phyloP scores from a whole-genome alignment of 2,888 invertebrate species.

The Acholoe squamosa region DNA sequence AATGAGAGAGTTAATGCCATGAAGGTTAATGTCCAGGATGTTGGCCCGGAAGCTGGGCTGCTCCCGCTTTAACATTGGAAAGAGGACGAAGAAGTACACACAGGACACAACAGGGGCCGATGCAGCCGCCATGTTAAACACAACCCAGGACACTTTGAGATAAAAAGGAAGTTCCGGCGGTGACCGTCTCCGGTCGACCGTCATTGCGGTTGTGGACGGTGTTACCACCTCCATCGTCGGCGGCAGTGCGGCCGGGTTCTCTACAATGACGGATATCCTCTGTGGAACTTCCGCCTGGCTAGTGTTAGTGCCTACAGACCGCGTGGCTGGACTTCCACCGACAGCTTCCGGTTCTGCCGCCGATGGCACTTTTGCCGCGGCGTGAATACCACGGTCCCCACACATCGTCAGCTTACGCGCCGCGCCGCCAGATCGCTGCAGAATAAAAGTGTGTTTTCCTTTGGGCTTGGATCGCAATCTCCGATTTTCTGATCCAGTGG shows the following conservation, averaged over 20 bases:
- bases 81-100: conserved; percentile 61
- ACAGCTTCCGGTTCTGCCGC: neutral
- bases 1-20: conserved; percentile 64
- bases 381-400: neutral
- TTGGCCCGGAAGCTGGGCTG: conserved; percentile 47
- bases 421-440: conserved; percentile 6
- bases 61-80: conserved; percentile 37
- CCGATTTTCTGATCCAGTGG: conserved; percentile 27
- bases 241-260: neutral
- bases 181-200: neutral
- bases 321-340: neutral
- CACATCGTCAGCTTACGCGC: neutral
- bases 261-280: conserved; percentile 16
- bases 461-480: conserved; percentile 25
- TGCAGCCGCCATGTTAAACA: conserved; percentile 60
- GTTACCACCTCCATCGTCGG: neutral
- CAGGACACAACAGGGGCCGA: conserved; percentile 40
- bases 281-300: neutral
- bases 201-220: neutral
- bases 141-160: conserved; percentile 51
- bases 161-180: conserved; percentile 18
- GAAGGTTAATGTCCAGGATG: conserved; percentile 60
- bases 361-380: neutral
- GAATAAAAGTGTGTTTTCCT: conserved; percentile 33
- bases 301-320: conserved; percentile 30